Evolutionary conservation across 2,888 invertebrate genomes (phyloP), one percentile per base, ranked within the genome.

Genomic region (Eupithecia abbreviata): DNA sequence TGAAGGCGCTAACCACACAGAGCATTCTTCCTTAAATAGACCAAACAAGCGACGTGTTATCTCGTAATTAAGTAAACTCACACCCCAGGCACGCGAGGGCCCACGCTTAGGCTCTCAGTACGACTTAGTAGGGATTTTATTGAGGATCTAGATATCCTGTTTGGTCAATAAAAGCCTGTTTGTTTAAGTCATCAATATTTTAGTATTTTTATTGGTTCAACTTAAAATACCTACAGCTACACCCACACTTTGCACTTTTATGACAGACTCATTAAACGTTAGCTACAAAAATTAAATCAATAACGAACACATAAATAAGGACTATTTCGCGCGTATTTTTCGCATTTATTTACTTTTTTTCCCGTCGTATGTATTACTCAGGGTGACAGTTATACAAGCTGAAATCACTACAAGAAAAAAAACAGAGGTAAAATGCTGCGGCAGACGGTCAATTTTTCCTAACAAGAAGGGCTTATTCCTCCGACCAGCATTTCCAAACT

Each of bases 1-100:
- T 69, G 18, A 68, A 68, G 43, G 30, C 47, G 42, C 68, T 41
- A 45, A 68, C 12, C 66, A 70, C n/a, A 71, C n/a, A 58, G 12
- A 69, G 49, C 41, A 77, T 30, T 45, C 68, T 75, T 75, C 78
- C 78, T 73, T 76, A 76, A 73, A 75, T 74, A 72, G 74, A 73
- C 77, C 9, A 58, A 71, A 73, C 73, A 78, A 72, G 74, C 73
- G 73, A 58, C 45, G 6, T 85, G 82, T 84, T 84, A 80, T 80
- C 79, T 80, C 84, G 84, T 89, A 91, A 90, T 90, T 90, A 91
- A 89, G 84, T 85, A 82, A 86, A 86, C 85, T 80, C 82, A 70
- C 58, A 42, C 42, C 43, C 85, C 84, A 84, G 78, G 87, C 72
- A 82, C 81, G 76, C 75, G 77, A 62, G 79, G 77, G 81, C 87